Conservation (phyloP, 2,113 vertebrate species). For the Lamprologus lemairii region DNA sequence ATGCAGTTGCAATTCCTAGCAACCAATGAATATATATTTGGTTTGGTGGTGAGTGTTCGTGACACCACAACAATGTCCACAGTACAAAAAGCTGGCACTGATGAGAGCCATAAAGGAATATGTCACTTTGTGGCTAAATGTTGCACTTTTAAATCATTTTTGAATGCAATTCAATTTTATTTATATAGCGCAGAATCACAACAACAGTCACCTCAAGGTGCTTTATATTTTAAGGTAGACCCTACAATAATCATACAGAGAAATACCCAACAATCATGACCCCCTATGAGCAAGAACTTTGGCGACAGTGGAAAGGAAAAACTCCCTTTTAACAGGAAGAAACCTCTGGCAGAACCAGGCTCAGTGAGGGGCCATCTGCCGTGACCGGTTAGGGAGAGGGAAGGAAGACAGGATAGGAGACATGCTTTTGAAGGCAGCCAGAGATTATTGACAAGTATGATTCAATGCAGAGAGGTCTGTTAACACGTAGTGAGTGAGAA, state of each 20-base stretch:
- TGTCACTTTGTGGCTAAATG: neutral
- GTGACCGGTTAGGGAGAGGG: fast-evolving
- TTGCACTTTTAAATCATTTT: neutral
- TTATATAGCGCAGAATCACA: neutral
- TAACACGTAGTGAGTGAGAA: neutral
- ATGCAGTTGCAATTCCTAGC: neutral
- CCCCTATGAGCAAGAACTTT: neutral
- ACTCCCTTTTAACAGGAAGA: neutral
- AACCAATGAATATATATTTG: neutral
- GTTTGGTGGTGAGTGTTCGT: neutral
- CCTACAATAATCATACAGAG: neutral
- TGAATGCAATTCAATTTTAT: neutral
- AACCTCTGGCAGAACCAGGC: neutral
- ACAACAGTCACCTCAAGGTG: neutral
- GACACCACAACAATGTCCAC: neutral
- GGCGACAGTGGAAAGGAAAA: fast-evolving
- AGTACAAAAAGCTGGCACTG: neutral
- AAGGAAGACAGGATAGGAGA: neutral
- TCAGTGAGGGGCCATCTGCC: fast-evolving
- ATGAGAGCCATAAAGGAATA: neutral
- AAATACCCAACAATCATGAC: neutral
- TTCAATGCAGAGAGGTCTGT: neutral
- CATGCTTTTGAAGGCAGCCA: neutral
- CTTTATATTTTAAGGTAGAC: neutral
- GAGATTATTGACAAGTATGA: neutral